phyloP scores from a whole-genome alignment of 2,797 vertebrate species.

The Enteromius radiatus region DNA sequence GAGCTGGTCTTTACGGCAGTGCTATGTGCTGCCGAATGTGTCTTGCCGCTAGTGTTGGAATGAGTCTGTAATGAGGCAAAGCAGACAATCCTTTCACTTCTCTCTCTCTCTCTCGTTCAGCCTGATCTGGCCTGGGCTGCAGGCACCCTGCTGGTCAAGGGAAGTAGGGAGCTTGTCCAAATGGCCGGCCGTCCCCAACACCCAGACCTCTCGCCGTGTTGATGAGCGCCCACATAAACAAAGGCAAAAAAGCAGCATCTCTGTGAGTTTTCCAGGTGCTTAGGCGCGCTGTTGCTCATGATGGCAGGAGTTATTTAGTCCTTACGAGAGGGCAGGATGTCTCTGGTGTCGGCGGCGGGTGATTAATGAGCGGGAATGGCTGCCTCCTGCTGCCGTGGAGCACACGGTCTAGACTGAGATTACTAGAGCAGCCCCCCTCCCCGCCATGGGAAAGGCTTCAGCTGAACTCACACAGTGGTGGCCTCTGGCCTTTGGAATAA shows the following conservation, averaged over 20 bases:
- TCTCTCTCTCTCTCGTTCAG: slow-evolving; percentile 68
- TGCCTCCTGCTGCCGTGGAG: slow-evolving; percentile 77
- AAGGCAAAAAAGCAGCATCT: slow-evolving; percentile 64
- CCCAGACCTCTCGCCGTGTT: slow-evolving; percentile 74
- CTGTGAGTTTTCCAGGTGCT: slow-evolving; percentile 76
- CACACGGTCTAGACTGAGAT: slow-evolving; percentile 77
- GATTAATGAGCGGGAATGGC: slow-evolving; percentile 81
- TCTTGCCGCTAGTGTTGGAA: slow-evolving; percentile 39
- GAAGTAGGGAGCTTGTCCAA: slow-evolving; percentile 82
- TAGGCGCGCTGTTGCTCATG: slow-evolving; percentile 69
- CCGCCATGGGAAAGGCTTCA: slow-evolving; percentile 58
- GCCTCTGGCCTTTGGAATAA: slow-evolving; percentile 60
- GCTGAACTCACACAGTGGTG: slow-evolving; percentile 52
- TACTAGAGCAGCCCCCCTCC: slow-evolving; percentile 63
- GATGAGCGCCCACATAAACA: slow-evolving; percentile 80
- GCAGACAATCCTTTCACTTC: slow-evolving; percentile 60
- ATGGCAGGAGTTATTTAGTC: slow-evolving; percentile 80
- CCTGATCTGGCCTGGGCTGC: slow-evolving; percentile 49
- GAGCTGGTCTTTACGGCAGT: slow-evolving; percentile 1
- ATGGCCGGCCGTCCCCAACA: slow-evolving; percentile 79
- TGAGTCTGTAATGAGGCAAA: slow-evolving; percentile 56
- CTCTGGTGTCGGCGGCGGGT: slow-evolving; percentile 76
- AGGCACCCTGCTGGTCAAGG: slow-evolving; percentile 70
- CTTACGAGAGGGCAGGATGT: slow-evolving; percentile 79
- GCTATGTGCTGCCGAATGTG: slow-evolving; percentile 28